Evolutionary conservation across 1,140 invertebrate genomes (phyloP).

Genomic region (Anastatus disparis): DNA sequence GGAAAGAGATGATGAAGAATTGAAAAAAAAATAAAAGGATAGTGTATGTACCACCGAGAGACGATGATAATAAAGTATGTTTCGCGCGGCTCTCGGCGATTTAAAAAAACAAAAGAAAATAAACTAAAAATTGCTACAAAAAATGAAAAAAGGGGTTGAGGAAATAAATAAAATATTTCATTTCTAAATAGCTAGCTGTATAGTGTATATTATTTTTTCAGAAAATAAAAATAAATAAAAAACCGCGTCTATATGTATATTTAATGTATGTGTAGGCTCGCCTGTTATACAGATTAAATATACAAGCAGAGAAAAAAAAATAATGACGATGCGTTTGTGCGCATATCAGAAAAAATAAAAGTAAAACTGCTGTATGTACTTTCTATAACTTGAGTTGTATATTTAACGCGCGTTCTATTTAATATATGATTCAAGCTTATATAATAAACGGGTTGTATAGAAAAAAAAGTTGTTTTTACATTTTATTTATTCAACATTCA

Average conservation of each 20-base stretch:
- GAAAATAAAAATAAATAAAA: too few relatives aligned
- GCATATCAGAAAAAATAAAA: too few relatives aligned
- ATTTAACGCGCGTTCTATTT: conserved; percentile 57
- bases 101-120: too few relatives aligned
- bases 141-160: not conserved
- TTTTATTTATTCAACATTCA: too few relatives aligned
- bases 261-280: conserved; percentile 33
- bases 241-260: conserved; percentile 39
- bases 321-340: too few relatives aligned
- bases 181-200: conserved; percentile 45
- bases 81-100: not conserved
- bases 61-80: too few relatives aligned
- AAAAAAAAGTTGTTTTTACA: too few relatives aligned
- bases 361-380: conserved; percentile 33
- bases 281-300: conserved; percentile 13
- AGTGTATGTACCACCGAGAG: too few relatives aligned
- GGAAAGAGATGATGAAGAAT: too few relatives aligned
- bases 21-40: too few relatives aligned
- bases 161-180: conserved; percentile 37
- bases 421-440: conserved; percentile 62
- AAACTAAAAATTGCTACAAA: too few relatives aligned
- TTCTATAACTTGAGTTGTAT: conserved; percentile 57
- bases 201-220: conserved; percentile 50
- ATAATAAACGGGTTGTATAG: conserved; percentile 62
- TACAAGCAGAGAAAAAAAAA: too few relatives aligned